A percentile compares a stretch with the other conserved stretches of the same genome.
Evolutionary conservation across 2,888 invertebrate species (phyloP).

Genomic region (Hypomecis punctinalis): DNA sequence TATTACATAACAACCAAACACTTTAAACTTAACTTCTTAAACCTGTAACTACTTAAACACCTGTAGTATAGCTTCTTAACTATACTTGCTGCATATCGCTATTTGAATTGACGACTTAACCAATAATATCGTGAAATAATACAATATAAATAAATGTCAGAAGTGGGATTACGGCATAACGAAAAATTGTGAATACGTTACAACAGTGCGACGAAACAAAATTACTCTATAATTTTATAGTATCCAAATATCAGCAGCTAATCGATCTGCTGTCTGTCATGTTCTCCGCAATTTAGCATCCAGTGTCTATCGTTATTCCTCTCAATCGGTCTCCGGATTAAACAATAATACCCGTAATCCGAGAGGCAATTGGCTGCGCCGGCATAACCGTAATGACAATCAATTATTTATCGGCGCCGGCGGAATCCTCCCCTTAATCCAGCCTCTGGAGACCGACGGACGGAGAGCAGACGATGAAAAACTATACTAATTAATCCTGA

Average conservation of each 20-base stretch:
- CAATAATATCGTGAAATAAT: no score
- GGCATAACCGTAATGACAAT: constrained; percentile 64
- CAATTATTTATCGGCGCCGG: constrained; percentile 66
- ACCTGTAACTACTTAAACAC: no score
- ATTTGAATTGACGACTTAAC: no score
- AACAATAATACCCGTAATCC: constrained; percentile 42
- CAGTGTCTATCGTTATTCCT: constrained; percentile 36
- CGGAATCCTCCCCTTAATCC: constrained; percentile 59
- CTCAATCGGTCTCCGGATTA: constrained; percentile 39
- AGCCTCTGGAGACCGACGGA: constrained; percentile 48
- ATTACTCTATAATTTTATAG: neutral
- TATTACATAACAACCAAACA: no score
- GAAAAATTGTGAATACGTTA: no score
- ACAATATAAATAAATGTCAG: no score
- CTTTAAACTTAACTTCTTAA: no score
- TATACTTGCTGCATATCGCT: no score
- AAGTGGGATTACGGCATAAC: no score
- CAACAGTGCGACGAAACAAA: no score
- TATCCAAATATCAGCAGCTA: neutral
- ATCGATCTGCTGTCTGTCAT: constrained; percentile 6
- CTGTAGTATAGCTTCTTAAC: no score
- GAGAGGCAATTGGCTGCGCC: constrained; percentile 60
- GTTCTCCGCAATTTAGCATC: constrained; percentile 16
- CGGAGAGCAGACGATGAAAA: constrained; percentile 62
- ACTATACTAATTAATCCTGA: constrained; percentile 67